Percentiles rank a stretch among this genome's conserved stretches.
phyloP scores from a whole-genome alignment of 2,113 vertebrate species.

The Aptenodytes forsteri region DNA sequence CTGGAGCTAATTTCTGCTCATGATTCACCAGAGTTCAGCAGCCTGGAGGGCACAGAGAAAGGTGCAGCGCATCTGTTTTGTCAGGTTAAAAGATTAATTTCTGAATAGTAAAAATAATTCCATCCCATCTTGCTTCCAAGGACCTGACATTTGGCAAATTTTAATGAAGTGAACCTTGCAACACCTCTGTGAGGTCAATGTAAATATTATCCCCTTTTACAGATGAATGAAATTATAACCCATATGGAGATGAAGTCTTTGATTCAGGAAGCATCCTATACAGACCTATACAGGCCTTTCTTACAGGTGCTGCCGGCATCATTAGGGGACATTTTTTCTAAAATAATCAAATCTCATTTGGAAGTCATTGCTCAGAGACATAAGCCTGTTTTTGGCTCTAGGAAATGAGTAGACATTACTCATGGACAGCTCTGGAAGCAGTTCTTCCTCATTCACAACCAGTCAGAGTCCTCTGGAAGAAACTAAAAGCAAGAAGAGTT shows the following conservation, averaged over 20 bases:
- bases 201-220: neutral
- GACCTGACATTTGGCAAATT: neutral
- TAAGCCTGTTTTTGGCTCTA: neutral
- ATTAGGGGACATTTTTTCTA: neutral
- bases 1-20: constrained; percentile 13
- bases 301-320: neutral
- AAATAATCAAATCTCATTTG: neutral
- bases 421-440: neutral
- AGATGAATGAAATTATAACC: neutral
- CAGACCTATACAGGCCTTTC: neutral
- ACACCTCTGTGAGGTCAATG: neutral
- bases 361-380: neutral
- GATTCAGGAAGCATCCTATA: neutral
- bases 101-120: constrained; percentile 1
- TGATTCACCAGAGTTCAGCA: constrained; percentile 2
- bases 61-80: neutral
- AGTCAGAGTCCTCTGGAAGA: neutral
- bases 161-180: neutral
- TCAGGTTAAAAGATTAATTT: neutral
- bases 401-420: neutral
- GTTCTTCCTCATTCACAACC: neutral
- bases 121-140: neutral
- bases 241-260: neutral
- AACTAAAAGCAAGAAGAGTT: neutral
- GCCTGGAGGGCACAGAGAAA: neutral